Evolutionary conservation across 1,140 invertebrate species (phyloP), one percentile per base, ranked within the genome.

Genomic region (Ceratoteleas bidentatus): DNA sequence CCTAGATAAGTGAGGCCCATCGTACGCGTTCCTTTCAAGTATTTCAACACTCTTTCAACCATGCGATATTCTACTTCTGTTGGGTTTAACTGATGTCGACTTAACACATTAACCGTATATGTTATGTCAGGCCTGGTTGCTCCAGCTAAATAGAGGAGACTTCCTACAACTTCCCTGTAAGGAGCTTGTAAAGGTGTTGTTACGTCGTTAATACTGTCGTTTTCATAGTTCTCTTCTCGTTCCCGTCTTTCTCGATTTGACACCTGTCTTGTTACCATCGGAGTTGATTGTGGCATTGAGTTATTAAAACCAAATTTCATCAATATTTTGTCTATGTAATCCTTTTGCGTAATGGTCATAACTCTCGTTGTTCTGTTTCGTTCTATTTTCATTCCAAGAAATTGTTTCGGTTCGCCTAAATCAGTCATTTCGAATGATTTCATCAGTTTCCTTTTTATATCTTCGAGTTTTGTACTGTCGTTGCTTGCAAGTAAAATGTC

Each of bases 321-420:
- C 13, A 45, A n/a, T n/a, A 45, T 45, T 13, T 45, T 45, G 11
- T 45, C 43, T n/a, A 45, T 45, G n/a, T 45, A 45, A 13, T 45
- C 8, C 6, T 6, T 11, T 45, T 45, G 8, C 13, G 43, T 45
- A n/a, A 45, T 6, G 5, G 43, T 45, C 43, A 45, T 45, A 13
- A 45, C 43, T 45, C 13, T 45, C 43, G 43, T 45, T 13, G 43
- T n/a, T 13, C 43, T 45, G 11, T 45, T 45, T 45, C 43, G 10
- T 45, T 45, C 43, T 45, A 45, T 45, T 11, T 45, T n/a, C 43
- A 45, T 45, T n/a, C 43, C 43, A 45, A 45, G n/a, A 45, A 45
- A 45, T 2, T n/a, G 43, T 45, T n/a, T 45, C 2, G 9, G 43
- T 45, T 45, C 43, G 2, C 43, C 43, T 45, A 45, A 45, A 45